Evolutionary conservation across 23 tunicate genomes (phyloP).

Genomic region (Aplidium turbinatum): DNA sequence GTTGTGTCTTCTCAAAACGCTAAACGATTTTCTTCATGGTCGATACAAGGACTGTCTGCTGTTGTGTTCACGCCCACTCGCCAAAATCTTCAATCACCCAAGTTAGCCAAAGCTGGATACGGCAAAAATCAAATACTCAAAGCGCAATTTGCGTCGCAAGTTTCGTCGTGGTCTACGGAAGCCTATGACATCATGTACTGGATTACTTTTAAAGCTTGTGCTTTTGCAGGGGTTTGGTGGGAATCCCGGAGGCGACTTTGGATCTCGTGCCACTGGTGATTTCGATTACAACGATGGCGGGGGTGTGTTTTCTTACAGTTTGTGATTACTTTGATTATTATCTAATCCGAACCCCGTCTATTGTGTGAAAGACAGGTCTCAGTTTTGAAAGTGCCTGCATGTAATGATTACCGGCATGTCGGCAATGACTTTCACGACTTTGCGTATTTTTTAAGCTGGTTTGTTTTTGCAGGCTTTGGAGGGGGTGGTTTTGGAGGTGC

Average conservation of each 20-base stretch:
- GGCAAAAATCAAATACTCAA: no score
- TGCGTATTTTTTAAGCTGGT: no score
- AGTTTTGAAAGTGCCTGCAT: not conserved
- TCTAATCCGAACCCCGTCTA: no score
- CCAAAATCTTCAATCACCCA: no score
- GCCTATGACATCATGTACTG: constrained; percentile 3
- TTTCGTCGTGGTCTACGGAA: no score
- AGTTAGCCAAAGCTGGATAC: no score
- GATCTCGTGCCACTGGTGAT: constrained; percentile 51
- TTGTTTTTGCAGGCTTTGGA: no score
- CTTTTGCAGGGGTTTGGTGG: not conserved
- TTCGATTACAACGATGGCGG: constrained; percentile 83
- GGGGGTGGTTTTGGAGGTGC: constrained; percentile 17
- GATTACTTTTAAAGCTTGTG: not conserved
- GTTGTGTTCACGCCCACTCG: no score
- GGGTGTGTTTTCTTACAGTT: constrained; percentile 21
- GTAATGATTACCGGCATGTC: not conserved
- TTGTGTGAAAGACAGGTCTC: not conserved
- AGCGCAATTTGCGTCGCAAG: no score
- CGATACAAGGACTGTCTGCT: no score
- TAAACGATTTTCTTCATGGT: no score
- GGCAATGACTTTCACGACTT: not conserved
- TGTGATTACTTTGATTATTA: not conserved
- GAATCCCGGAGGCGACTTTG: constrained; percentile 9
- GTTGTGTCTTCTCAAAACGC: no score